Base-by-base conservation (phyloP, 1,140 invertebrate species). In the Samia ricini region DNA sequence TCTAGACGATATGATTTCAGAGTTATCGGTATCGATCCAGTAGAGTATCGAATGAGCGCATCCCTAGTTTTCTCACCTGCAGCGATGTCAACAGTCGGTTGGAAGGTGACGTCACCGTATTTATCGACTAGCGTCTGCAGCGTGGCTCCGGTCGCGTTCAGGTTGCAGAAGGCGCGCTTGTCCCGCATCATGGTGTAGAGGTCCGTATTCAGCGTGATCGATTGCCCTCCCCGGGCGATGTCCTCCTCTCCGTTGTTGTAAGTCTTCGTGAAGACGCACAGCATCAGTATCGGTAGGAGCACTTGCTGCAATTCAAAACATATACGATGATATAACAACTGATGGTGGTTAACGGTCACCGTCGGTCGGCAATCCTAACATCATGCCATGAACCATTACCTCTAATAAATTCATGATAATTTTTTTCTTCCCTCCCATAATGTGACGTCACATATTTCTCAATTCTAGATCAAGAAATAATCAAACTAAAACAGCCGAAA, bases 281-380 rank as follows among this genome's bases (percentile, higher is more conserved):
- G 62, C 22, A 72, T n/a, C 0, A 72, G 4, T 7, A 82, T 56
- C 2, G 81, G 81, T n/a, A 77, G 22, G 0, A 82, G 0, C 4
- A 78, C 57, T 78, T 81, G 74, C 80, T 83, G 77, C 8, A 76
- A 76, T 24, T 23, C 3, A 22, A 22, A 6, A n/a, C n/a, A n/a
- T n/a, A n/a, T n/a, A n/a, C 15, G 5, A 33, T 52, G 15, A 7
- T n/a, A n/a, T n/a, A n/a, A n/a, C n/a, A n/a, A n/a, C n/a, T n/a
- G n/a, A n/a, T n/a, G n/a, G n/a, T n/a, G n/a, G n/a, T n/a, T n/a
- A n/a, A n/a, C n/a, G n/a, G n/a, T n/a, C n/a, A n/a, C n/a, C n/a
- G n/a, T n/a, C n/a, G n/a, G n/a, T n/a, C n/a, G n/a, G n/a, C n/a
- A n/a, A n/a, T n/a, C n/a, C n/a, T n/a, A n/a, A n/a, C n/a, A n/a